A percentile compares a stretch with the other conserved stretches of the same genome.
These are phyloP conservation scores for Thereva unica DNA, from an alignment of 2,888 invertebrate species.

Conservation along the genomic window DNA sequence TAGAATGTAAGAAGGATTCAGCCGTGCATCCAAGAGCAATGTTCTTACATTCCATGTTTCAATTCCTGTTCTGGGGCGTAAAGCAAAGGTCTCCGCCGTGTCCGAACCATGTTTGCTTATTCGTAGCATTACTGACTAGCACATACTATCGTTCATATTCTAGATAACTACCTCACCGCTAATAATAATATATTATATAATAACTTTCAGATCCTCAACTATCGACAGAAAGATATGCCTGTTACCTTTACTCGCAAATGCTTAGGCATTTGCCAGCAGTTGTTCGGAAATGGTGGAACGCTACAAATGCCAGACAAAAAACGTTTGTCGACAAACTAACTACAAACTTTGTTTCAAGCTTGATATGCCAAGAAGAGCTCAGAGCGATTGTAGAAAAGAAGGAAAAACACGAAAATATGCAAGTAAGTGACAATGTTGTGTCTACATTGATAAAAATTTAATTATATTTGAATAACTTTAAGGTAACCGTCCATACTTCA, in stretches of 20 bases:
- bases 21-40: too few species aligned
- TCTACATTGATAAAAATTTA: neutral
- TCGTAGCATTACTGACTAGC: too few species aligned
- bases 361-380: conserved; percentile 70
- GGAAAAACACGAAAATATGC: conserved; percentile 67
- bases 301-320: conserved; percentile 66
- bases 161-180: too few species aligned
- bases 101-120: too few species aligned
- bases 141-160: too few species aligned
- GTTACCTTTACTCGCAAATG: conserved; percentile 69
- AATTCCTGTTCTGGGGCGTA: too few species aligned
- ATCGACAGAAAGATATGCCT: conserved; percentile 59
- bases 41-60: too few species aligned
- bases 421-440: conserved; percentile 56
- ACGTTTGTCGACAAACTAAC: conserved; percentile 72
- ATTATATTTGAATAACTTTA: conserved; percentile 40
- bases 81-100: too few species aligned
- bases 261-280: conserved; percentile 71
- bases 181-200: too few species aligned
- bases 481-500: conserved; percentile 73
- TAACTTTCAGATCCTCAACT: conserved; percentile 47
- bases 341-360: conserved; percentile 68
- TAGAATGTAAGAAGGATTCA: too few species aligned
- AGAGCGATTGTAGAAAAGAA: conserved; percentile 61
- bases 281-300: conserved; percentile 78